Percentiles rank a stretch among this genome's conserved stretches.
phyloP scores from a whole-genome alignment of 1,140 invertebrate species.

The Drosophila santomea region DNA sequence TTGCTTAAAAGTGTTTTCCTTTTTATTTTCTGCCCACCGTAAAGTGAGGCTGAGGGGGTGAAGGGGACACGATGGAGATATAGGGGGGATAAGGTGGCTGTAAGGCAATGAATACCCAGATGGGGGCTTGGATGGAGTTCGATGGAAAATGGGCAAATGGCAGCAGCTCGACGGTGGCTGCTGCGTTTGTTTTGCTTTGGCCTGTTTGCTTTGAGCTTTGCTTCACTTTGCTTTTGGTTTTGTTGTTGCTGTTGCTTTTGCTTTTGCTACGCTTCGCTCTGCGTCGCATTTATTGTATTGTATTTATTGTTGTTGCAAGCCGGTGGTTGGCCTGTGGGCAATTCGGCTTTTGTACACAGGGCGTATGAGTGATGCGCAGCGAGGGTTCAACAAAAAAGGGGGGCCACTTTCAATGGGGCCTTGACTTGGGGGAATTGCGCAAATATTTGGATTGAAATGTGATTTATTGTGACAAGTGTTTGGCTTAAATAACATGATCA shows the following conservation, averaged over 20 bases:
- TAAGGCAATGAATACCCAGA: background rate
- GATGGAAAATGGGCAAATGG: constrained; percentile 52
- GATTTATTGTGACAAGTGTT: constrained; percentile 59
- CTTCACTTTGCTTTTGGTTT: constrained; percentile 28
- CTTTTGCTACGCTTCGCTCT: constrained; percentile 13
- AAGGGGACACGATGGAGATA: background rate
- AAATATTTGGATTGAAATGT: constrained; percentile 62
- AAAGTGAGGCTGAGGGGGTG: background rate
- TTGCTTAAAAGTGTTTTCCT: constrained; percentile 66
- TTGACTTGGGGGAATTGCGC: constrained; percentile 50
- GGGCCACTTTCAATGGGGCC: constrained; percentile 18
- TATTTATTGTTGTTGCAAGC: constrained; percentile 38
- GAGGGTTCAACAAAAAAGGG: background rate
- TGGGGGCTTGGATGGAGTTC: constrained; percentile 20
- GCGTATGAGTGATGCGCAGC: constrained; percentile 47
- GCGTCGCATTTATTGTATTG: constrained; percentile 2
- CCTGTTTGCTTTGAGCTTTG: constrained; percentile 57
- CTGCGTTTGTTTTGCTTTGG: constrained; percentile 60
- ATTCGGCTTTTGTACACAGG: constrained; percentile 51
- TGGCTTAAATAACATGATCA: constrained; percentile 57
- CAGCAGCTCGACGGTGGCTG: constrained; percentile 50
- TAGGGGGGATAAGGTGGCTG: constrained; percentile 5
- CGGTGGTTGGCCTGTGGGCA: constrained; percentile 53
- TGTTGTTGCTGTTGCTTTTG: background rate
- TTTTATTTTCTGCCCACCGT: constrained; percentile 30